Evolutionary conservation across 2,113 vertebrate species (phyloP), one percentile per base, ranked within the genome.

Genomic region (Peucedramus taeniatus): DNA sequence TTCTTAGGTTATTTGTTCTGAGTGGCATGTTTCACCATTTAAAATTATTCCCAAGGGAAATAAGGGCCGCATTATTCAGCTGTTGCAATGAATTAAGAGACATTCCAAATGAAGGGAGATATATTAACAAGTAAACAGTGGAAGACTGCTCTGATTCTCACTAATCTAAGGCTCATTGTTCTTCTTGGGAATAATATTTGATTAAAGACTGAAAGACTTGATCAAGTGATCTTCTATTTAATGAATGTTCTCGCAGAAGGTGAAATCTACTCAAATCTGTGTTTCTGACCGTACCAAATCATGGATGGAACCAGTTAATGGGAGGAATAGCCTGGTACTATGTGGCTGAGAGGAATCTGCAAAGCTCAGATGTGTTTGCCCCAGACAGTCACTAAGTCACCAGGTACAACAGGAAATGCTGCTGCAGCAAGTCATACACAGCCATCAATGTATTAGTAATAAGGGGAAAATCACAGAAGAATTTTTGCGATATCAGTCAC

Each of bases 1-100:
- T 88, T 76, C 56, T 51, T 81, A 75, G 72, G 28, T 77, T 83
- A 56, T 90, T 86, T 88, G 11, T 83, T 96, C 64, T 92, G 37
- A 49, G 71, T 47, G 23, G 31, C 85, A 40, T 47, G 39, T 45
- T 86, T 18, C 24, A 59, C 30, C 28, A 75, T 54, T 92, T 85
- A 4, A 90, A 72, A 88, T 44, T 20, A 64, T 83, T 81, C 91
- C 59, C 45, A 66, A 28, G 42, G 82, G 94, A 93, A 90, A 63
- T 82, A 85, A 65, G 28, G 26, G 59, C 28, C 59, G 50, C 1
- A 0, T 70, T 81, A 60, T 80, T 82, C 81, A 88, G 30, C 44
- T 65, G 35, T 21, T 66, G n/a, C 68, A 60, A 59, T 83, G 35
- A 84, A 51, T 69, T 61, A 61, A 64, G 63, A 85, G 40, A 37